Conservation (phyloP, 92 coral and sea anemone genomes). For the Heliopora coerulea region DNA sequence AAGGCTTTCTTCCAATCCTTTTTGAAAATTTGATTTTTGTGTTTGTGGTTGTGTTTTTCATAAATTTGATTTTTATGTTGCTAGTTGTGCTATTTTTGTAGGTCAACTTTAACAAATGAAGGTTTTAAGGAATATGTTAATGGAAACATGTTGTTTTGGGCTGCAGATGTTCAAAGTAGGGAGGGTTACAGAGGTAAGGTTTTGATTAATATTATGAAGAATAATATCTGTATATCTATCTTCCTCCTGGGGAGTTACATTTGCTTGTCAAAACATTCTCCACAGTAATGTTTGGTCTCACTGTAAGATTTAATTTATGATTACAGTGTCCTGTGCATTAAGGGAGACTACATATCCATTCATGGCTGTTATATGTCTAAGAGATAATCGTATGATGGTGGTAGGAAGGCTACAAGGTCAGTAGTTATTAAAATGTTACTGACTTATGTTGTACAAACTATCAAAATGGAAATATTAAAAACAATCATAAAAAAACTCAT, state of each 20-base stretch:
- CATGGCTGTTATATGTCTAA: slow-evolving; percentile 74
- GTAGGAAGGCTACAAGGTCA: slow-evolving; percentile 93
- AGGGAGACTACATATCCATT: slow-evolving; percentile 93
- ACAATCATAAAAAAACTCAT: too few relatives aligned
- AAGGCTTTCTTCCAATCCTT: too few relatives aligned
- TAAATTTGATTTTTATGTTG: not conserved
- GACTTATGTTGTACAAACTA: too few relatives aligned
- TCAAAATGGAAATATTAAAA: too few relatives aligned
- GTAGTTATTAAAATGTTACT: too few relatives aligned
- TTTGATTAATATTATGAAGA: not conserved
- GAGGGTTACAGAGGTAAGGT: slow-evolving; percentile 88
- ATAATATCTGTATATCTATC: too few relatives aligned
- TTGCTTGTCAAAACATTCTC: not conserved
- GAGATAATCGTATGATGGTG: slow-evolving; percentile 94
- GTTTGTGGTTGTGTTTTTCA: not conserved
- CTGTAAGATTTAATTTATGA: not conserved
- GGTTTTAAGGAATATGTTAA: slow-evolving; percentile 91
- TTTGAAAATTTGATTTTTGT: too few relatives aligned
- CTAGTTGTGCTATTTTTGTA: slow-evolving; percentile 32
- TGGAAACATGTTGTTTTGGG: slow-evolving; percentile 99
- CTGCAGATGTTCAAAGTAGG: slow-evolving; percentile 71
- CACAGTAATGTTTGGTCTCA: not conserved
- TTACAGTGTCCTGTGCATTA: slow-evolving; percentile 71
- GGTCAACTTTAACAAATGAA: slow-evolving; percentile 80
- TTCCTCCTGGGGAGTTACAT: too few relatives aligned